Evolutionary conservation across 2,113 vertebrate species (phyloP).

Genomic region (Misgurnus mizolepis): DNA sequence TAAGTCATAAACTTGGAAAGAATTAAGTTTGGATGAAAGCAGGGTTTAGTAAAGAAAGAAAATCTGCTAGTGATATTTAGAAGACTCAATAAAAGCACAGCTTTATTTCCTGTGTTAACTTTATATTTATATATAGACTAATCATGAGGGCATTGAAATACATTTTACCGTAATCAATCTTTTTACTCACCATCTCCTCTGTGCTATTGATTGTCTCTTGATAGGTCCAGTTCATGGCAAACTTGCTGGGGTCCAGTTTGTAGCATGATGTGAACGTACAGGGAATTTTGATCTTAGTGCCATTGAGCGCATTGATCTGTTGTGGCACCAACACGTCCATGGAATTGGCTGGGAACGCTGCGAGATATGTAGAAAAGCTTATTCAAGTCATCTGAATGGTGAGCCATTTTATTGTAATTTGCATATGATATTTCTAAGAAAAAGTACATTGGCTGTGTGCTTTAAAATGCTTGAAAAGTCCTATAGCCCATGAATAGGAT

Average conservation of each 20-base stretch:
- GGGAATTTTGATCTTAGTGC: constrained; percentile 82
- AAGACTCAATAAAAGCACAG: too few relatives aligned
- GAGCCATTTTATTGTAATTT: neutral
- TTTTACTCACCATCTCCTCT: constrained; percentile 84
- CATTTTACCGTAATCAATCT: neutral
- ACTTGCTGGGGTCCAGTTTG: constrained; percentile 85
- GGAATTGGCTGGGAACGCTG: constrained; percentile 64
- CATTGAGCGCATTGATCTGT: constrained; percentile 83
- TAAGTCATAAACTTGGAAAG: constrained; percentile 85
- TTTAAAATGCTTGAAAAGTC: too few relatives aligned
- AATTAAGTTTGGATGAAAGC: neutral
- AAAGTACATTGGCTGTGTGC: too few relatives aligned
- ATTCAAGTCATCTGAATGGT: neutral
- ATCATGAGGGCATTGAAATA: too few relatives aligned
- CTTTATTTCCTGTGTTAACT: too few relatives aligned
- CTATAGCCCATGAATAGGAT: too few relatives aligned
- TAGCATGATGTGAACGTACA: constrained; percentile 97
- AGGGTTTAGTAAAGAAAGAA: neutral
- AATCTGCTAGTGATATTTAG: too few relatives aligned
- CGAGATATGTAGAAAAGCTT: constrained; percentile 15
- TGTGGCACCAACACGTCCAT: constrained; percentile 85
- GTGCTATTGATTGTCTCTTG: constrained; percentile 84
- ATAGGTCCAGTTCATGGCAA: constrained; percentile 97
- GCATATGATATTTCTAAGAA: neutral
- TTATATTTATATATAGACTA: too few relatives aligned